Evolutionary conservation across 2,797 vertebrate genomes (phyloP).

Genomic region (Petrocephalus sullivani): DNA sequence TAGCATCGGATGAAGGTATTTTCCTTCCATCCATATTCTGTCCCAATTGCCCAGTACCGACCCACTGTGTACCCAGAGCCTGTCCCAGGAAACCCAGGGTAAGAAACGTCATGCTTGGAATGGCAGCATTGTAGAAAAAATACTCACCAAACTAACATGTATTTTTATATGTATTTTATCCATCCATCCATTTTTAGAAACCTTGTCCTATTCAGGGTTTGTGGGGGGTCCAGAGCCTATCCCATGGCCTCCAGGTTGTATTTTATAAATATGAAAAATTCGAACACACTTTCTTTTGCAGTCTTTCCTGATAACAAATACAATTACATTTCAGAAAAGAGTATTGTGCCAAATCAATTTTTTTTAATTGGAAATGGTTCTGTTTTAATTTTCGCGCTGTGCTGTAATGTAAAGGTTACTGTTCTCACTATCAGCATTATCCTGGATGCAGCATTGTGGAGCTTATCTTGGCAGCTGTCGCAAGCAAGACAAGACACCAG

Average conservation of each 20-base stretch:
- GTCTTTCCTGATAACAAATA: neutral
- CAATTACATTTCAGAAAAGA: neutral
- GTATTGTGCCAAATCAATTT: neutral
- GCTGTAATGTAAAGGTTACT: neutral
- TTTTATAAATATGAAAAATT: neutral
- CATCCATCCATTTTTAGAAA: too few species aligned
- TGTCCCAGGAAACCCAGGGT: neutral
- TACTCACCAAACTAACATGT: neutral
- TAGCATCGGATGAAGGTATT: neutral
- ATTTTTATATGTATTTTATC: neutral
- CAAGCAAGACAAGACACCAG: neutral
- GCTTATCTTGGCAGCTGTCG: neutral
- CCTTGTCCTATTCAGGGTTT: too few species aligned
- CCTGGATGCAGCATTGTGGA: neutral
- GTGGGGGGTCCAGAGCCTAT: too few species aligned
- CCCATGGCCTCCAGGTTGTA: neutral
- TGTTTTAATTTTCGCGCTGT: neutral
- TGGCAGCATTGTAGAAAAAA: neutral
- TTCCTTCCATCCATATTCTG: neutral
- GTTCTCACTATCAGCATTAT: neutral
- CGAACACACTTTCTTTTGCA: neutral
- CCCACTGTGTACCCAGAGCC: neutral
- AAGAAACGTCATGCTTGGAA: neutral
- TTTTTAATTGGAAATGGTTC: neutral
- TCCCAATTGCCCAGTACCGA: neutral